Percentiles rank a stretch among this genome's conserved stretches.
These are phyloP conservation scores for Xanthostigma xanthostigma DNA, from an alignment of 2,888 invertebrate species.

Conservation along the genomic window DNA sequence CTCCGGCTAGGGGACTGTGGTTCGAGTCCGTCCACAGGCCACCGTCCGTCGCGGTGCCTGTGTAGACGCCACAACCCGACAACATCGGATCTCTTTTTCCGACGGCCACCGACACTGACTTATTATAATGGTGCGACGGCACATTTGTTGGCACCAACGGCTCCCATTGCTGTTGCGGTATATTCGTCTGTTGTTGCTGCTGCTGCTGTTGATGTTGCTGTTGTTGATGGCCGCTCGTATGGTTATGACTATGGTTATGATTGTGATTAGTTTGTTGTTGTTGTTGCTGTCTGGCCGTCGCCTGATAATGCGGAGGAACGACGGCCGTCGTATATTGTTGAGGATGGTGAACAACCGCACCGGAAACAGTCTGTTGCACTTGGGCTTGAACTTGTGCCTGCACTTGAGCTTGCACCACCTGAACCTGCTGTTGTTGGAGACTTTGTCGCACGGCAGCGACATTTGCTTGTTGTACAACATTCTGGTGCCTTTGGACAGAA, in stretches of 20 bases:
- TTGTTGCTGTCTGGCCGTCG: slow-evolving; percentile 14
- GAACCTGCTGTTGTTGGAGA: not conserved
- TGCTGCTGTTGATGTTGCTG: slow-evolving; percentile 20
- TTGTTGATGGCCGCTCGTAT: slow-evolving; percentile 8
- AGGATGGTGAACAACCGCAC: too few relatives aligned
- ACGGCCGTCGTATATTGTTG: not conserved
- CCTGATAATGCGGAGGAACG: not conserved
- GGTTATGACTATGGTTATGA: slow-evolving; percentile 3
- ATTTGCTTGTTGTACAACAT: not conserved
- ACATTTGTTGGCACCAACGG: slow-evolving; percentile 18
- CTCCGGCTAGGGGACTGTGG: slow-evolving; percentile 25
- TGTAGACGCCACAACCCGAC: slow-evolving; percentile 21
- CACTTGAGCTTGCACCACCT: not conserved
- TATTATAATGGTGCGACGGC: slow-evolving; percentile 12
- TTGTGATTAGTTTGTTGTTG: slow-evolving; percentile 10
- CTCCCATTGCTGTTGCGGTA: slow-evolving; percentile 12
- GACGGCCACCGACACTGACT: slow-evolving; percentile 5
- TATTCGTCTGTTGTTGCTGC: slow-evolving; percentile 12
- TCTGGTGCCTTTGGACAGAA: not conserved
- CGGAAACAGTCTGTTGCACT: not conserved
- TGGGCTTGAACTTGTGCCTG: too few relatives aligned
- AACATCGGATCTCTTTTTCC: slow-evolving; percentile 13
- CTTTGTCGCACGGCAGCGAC: not conserved
- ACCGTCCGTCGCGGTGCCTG: slow-evolving; percentile 22
- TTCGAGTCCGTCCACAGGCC: slow-evolving; percentile 27